Percentiles rank a stretch among this genome's conserved stretches.
Conservation (phyloP, 2,113 vertebrate species). For the Cyanistes caeruleus region DNA sequence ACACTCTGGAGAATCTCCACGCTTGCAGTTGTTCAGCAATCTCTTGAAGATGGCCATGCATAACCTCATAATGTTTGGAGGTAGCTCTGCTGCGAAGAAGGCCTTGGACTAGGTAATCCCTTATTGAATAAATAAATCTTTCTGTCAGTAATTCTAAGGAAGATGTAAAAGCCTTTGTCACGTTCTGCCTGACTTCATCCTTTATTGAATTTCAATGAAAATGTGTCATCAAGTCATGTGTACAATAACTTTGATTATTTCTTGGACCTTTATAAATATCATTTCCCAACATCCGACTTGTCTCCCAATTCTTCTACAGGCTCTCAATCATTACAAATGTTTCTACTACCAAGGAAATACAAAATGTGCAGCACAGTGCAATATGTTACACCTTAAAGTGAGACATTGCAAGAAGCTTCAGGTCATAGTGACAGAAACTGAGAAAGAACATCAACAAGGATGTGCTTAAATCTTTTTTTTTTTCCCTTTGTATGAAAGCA, state of each 20-base stretch:
- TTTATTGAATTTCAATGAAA: not conserved
- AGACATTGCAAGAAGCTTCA: not conserved
- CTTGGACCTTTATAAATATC: not conserved
- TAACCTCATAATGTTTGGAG: not conserved
- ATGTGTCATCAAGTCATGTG: not conserved
- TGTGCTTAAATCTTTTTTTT: not conserved
- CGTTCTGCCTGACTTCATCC: not conserved
- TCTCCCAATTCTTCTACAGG: not conserved
- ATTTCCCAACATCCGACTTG: not conserved
- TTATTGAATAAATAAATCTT: not conserved
- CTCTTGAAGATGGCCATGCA: not conserved
- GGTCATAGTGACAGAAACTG: not conserved
- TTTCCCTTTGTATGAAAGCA: not conserved
- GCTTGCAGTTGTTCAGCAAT: not conserved
- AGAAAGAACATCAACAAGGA: not conserved
- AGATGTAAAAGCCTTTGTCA: not conserved
- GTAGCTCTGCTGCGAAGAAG: not conserved
- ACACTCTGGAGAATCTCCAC: not conserved
- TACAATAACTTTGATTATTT: not conserved
- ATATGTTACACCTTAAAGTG: not conserved
- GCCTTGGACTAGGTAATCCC: not conserved
- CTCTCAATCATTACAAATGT: not conserved
- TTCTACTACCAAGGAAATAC: not conserved
- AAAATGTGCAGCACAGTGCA: not conserved
- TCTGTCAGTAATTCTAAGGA: not conserved